Percentiles rank a stretch among this genome's conserved stretches.
phyloP scores from a whole-genome alignment of 2,113 vertebrate genomes.

The human region DNA sequence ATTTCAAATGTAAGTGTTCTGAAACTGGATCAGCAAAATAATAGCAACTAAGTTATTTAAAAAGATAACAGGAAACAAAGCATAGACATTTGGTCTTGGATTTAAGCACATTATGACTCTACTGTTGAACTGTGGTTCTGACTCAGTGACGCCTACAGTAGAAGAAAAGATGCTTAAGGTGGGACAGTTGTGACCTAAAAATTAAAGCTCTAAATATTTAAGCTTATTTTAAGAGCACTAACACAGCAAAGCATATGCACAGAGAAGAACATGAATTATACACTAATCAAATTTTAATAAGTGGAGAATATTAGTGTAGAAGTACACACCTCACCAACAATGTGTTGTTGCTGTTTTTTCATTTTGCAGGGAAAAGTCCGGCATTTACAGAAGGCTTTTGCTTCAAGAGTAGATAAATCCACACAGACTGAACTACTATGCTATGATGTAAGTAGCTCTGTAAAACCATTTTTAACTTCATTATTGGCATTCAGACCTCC shows the following conservation, averaged over 20 bases:
- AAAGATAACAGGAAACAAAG: not conserved
- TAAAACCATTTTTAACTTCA: slow-evolving; percentile 61
- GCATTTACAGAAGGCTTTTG: slow-evolving; percentile 89
- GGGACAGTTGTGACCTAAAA: not conserved
- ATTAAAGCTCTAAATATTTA: not conserved
- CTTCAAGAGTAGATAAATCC: slow-evolving; percentile 93
- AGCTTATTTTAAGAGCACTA: not conserved
- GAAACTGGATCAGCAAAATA: not conserved
- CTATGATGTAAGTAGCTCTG: slow-evolving; percentile 92
- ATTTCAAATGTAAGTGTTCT: not conserved
- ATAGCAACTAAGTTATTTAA: not conserved
- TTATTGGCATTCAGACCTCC: slow-evolving; percentile 69
- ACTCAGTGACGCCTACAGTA: not conserved
- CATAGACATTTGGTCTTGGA: not conserved
- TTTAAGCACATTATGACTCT: not conserved
- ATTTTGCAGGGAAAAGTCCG: slow-evolving; percentile 91
- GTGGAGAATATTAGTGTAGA: not conserved
- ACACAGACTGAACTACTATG: slow-evolving; percentile 94
- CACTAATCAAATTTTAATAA: not conserved
- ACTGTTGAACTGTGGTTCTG: not conserved
- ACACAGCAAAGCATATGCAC: not conserved
- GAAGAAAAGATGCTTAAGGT: not conserved
- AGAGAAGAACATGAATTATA: not conserved
- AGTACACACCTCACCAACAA: slow-evolving; percentile 47
- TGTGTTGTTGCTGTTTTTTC: slow-evolving; percentile 57